A percentile compares a stretch with the other conserved stretches of the same genome.
These are phyloP conservation scores for Spea multiplicata DNA, from an alignment of 2,113 vertebrate genomes.

Conservation along the genomic window DNA sequence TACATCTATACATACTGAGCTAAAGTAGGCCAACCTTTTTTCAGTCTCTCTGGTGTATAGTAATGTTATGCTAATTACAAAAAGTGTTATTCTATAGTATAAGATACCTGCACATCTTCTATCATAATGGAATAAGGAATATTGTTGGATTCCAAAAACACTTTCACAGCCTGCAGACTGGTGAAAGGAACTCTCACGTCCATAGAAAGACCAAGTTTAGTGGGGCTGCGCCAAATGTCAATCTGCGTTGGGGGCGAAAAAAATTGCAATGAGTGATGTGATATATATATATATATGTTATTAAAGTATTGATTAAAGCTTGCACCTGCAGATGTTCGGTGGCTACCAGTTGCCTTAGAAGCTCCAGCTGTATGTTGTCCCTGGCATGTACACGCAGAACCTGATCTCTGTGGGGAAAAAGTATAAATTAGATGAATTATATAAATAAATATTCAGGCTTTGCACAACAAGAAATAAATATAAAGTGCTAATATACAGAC, in stretches of 20 bases:
- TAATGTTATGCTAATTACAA: too few species aligned
- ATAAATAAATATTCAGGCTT: neutral
- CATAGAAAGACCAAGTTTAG: slow-evolving; percentile 55
- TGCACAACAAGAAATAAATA: neutral
- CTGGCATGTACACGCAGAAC: slow-evolving; percentile 76
- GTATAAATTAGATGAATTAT: neutral
- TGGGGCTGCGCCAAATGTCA: slow-evolving; percentile 78
- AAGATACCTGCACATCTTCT: slow-evolving; percentile 79
- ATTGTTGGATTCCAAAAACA: slow-evolving; percentile 65
- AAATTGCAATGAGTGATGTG: too few species aligned
- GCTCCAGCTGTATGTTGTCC: slow-evolving; percentile 64
- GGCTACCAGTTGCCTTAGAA: slow-evolving; percentile 67
- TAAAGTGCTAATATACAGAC: too few species aligned
- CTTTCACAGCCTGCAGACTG: slow-evolving; percentile 67
- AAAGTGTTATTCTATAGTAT: neutral
- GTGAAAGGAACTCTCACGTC: slow-evolving; percentile 76
- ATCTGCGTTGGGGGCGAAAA: slow-evolving; percentile 50
- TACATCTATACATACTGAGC: too few species aligned
- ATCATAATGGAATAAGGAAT: slow-evolving; percentile 79
- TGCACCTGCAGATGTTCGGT: slow-evolving; percentile 68
- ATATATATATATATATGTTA: too few species aligned
- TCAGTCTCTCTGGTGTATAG: too few species aligned
- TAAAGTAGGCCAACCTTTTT: too few species aligned
- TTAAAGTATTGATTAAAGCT: too few species aligned
- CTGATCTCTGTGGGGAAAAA: slow-evolving; percentile 75